phyloP scores from a whole-genome alignment of 2,797 vertebrate species.

The Sparidentex hasta region DNA sequence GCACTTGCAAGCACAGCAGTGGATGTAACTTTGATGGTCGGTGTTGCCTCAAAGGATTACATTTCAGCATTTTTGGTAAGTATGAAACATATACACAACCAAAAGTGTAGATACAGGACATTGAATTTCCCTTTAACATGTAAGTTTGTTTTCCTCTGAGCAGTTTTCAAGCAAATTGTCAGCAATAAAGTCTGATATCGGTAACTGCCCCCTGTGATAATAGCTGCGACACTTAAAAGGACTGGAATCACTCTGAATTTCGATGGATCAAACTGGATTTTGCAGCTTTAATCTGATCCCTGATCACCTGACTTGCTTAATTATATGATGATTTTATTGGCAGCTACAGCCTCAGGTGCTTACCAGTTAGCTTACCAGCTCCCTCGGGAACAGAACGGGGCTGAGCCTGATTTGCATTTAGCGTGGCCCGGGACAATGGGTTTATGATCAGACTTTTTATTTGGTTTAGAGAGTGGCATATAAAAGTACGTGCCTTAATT shows the following conservation, averaged over 20 bases:
- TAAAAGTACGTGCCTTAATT: neutral
- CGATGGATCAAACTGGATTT: neutral
- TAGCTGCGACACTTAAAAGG: neutral
- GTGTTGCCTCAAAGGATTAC: too few species aligned
- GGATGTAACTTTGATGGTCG: too few species aligned
- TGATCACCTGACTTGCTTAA: neutral
- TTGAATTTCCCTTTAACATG: neutral
- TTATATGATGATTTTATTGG: constrained; percentile 1
- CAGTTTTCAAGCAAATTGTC: constrained; percentile 10
- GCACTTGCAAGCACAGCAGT: too few species aligned
- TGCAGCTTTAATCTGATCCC: neutral
- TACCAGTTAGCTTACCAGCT: neutral
- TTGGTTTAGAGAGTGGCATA: neutral
- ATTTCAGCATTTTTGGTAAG: too few species aligned
- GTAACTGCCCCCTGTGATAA: neutral
- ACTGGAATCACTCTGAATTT: neutral
- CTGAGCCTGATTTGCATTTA: neutral
- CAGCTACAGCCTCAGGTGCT: neutral
- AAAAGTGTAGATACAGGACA: too few species aligned
- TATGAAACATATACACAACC: too few species aligned
- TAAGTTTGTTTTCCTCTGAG: neutral
- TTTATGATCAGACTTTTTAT: neutral
- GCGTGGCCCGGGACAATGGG: too few species aligned
- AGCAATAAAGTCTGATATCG: neutral
- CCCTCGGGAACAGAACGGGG: neutral